These are phyloP conservation scores for Stichopus chloronotus DNA, from an alignment of 35 echinoderm and acorn worm genomes.

Conservation along the genomic window DNA sequence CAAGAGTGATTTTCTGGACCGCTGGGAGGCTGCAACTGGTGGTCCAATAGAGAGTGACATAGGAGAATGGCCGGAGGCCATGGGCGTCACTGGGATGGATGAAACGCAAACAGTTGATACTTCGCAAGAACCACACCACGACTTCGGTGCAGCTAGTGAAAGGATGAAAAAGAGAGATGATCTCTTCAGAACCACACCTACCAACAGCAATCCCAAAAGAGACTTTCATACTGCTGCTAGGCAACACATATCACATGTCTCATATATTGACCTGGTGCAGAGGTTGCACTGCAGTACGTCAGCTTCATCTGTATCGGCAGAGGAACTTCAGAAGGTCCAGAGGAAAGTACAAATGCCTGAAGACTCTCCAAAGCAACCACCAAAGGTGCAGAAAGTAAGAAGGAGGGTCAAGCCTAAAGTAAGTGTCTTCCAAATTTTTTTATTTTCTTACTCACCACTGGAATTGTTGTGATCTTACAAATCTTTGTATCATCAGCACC, in stretches of 20 bases:
- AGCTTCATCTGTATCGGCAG: slow-evolving; percentile 30
- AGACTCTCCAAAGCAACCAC: slow-evolving; percentile 17
- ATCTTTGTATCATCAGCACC: too few relatives aligned
- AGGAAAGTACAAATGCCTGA: slow-evolving; percentile 17
- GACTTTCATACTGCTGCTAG: slow-evolving; percentile 26
- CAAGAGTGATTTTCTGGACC: slow-evolving; percentile 28
- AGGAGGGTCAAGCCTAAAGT: slow-evolving; percentile 40
- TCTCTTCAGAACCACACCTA: background rate
- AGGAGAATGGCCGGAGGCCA: slow-evolving; percentile 8
- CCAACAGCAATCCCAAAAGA: background rate
- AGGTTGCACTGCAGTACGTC: slow-evolving; percentile 32
- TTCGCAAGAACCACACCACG: background rate
- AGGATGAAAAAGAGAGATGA: background rate
- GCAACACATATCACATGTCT: background rate
- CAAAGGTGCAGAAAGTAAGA: slow-evolving; percentile 49
- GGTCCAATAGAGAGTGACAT: slow-evolving; percentile 7
- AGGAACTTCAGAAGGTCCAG: slow-evolving; percentile 39
- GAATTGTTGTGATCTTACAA: too few relatives aligned
- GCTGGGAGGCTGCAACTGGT: slow-evolving; percentile 28
- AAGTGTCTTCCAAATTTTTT: background rate
- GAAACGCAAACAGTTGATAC: background rate
- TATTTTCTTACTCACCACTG: background rate
- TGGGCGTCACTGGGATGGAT: slow-evolving; percentile 45
- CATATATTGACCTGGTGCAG: slow-evolving; percentile 19
- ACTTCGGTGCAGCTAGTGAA: background rate